Conservation (phyloP, 2,888 invertebrate species). For the Drosophila borborema region DNA sequence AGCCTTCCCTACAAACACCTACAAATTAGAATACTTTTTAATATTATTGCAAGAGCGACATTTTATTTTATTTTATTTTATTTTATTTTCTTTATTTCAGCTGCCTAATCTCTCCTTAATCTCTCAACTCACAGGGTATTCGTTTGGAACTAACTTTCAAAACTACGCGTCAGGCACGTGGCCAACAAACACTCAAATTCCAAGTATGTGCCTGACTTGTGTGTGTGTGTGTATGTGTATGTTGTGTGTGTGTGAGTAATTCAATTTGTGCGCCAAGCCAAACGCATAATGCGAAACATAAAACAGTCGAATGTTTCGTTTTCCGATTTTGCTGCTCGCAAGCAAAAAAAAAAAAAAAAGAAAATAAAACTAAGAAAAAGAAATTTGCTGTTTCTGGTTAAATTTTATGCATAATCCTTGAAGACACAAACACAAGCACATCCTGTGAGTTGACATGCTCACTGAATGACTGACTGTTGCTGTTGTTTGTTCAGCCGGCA, state of each 20-base stretch:
- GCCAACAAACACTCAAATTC: conserved; percentile 28
- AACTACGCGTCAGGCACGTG: conserved; percentile 60
- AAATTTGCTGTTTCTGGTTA: conserved; percentile 39
- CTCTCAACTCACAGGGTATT: conserved; percentile 22
- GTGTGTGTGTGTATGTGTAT: conserved; percentile 11
- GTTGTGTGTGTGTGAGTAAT: conserved; percentile 53
- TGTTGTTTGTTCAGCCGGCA: conserved; percentile 50
- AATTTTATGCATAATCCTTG: conserved; percentile 67
- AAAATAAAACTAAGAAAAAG: conserved; percentile 1
- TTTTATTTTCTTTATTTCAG: not conserved
- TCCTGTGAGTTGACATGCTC: conserved; percentile 15
- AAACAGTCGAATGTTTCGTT: conserved; percentile 46
- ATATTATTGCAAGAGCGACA: too few species aligned
- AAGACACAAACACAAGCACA: conserved; percentile 17
- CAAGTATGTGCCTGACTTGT: conserved; percentile 15
- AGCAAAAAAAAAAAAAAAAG: conserved; percentile 1
- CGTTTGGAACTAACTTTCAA: conserved; percentile 24
- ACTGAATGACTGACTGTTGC: conserved; percentile 30
- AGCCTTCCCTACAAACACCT: too few species aligned
- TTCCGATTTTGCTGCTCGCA: conserved; percentile 31
- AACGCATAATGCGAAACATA: conserved; percentile 59
- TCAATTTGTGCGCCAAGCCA: conserved; percentile 68
- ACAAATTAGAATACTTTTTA: too few species aligned
- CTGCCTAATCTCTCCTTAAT: not conserved
- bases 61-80: too few species aligned